A percentile compares a stretch with the other conserved stretches of the same genome.
Evolutionary conservation across 2,888 invertebrate species (phyloP).

Genomic region (Drosophila helvetica): DNA sequence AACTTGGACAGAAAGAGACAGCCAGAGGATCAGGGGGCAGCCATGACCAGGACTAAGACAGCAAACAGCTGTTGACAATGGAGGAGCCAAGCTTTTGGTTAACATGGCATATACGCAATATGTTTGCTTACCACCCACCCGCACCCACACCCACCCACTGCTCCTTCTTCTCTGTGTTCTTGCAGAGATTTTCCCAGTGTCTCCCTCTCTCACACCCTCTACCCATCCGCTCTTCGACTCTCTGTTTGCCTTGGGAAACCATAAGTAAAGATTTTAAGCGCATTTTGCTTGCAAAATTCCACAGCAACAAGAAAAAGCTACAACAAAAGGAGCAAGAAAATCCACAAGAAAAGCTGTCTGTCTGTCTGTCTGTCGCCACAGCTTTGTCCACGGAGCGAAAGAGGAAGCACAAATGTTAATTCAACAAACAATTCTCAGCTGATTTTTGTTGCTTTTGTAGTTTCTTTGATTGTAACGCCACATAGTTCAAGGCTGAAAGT

Average conservation of each 20-base stretch:
- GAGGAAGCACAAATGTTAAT: conserved; percentile 42
- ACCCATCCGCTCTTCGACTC: conserved; percentile 10
- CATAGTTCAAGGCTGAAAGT: conserved; percentile 29
- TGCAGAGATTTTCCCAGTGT: conserved; percentile 39
- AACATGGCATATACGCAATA: conserved; percentile 80
- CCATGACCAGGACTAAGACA: conserved; percentile 48
- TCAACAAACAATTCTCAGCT: conserved; percentile 34
- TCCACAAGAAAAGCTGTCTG: conserved; percentile 21
- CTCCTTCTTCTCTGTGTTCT: conserved; percentile 7
- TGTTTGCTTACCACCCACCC: conserved; percentile 61
- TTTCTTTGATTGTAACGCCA: conserved; percentile 7
- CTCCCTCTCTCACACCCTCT: conserved; percentile 12
- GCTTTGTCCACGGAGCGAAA: conserved; percentile 15
- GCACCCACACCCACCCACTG: conserved; percentile 13
- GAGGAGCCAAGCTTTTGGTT: conserved; percentile 74
- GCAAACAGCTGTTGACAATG: conserved; percentile 75
- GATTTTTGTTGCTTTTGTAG: conserved; percentile 16
- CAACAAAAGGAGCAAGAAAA: conserved; percentile 30
- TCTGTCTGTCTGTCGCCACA: not conserved
- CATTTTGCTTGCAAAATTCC: conserved; percentile 61
- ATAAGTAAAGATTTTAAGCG: conserved; percentile 76
- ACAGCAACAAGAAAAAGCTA: conserved; percentile 40
- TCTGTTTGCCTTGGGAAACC: conserved; percentile 60
- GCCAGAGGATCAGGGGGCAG: conserved; percentile 14
- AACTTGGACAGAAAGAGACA: conserved; percentile 50